Base-by-base conservation (phyloP, 2,888 invertebrate genomes). In the Acanthosepion pharaonis region DNA sequence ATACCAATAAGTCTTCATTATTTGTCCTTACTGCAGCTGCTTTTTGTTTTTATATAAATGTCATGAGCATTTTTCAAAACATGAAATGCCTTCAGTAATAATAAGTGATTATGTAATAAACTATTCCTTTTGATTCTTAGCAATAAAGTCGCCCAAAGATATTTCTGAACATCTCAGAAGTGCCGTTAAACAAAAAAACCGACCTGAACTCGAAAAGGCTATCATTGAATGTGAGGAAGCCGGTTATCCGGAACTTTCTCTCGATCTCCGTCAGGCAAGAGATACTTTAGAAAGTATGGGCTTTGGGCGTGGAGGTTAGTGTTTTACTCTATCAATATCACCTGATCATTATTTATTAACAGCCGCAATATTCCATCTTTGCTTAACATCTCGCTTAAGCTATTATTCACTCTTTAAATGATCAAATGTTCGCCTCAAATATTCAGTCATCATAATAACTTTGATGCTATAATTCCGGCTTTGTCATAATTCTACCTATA, bases 191-290 rank as follows among this genome's bases (percentile, higher is more conserved):
- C 92, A 92, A 48, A 92, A 92, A 48, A 92, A 28, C 11, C 48
- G 51, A 11, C 28, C 92, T 33, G 49, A 49, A 2, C 11, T 92
- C 8, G 92, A 92, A 25, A 92, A 92, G 51, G 48, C 92, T 20
- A 92, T 92, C 25, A 8, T 48, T 23, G 92, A 92, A 42, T 48
- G 49, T 92, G 92, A 92, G 51, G 92, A 92, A 28, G 92, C 49
- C 25, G 48, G 49, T 51, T 92, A 92, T 48, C 92, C 92, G 49
- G 92, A 92, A 51, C 92, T 92, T 92, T 92, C 25, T 48, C 51
- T 48, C 33, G 92, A 92, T 49, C 92, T 92, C 25, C 49, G 51
- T 28, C 92, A 23, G 15, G 92, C 92, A 25, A 48, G 49, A 25
- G 92, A 92, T 23, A 51, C 49, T 92, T 28, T 92, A 49, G 92